phyloP scores from a whole-genome alignment of 2,113 vertebrate genomes.

The Camelus dromedarius region DNA sequence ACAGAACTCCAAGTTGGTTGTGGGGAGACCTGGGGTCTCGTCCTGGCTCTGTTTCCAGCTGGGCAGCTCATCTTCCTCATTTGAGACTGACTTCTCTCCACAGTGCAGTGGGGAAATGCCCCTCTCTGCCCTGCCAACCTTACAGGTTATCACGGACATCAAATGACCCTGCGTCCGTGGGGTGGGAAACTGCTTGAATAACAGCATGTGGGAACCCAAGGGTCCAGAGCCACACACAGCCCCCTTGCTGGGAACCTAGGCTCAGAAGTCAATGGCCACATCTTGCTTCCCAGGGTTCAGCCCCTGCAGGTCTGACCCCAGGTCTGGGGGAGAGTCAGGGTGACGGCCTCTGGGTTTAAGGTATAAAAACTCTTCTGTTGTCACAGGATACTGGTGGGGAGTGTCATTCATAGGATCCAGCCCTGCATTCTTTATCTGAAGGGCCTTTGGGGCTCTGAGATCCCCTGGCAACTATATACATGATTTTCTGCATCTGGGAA shows the following conservation, averaged over 20 bases:
- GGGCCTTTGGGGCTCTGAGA: background rate
- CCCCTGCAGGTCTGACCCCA: background rate
- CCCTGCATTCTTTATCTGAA: background rate
- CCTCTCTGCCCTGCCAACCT: background rate
- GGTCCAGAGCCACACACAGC: fast-evolving
- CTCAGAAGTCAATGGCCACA: background rate
- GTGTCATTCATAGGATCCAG: background rate
- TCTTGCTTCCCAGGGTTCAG: background rate
- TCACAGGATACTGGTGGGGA: background rate
- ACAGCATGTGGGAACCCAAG: background rate
- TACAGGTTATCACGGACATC: background rate
- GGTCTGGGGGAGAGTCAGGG: background rate
- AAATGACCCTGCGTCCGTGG: background rate
- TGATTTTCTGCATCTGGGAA: background rate
- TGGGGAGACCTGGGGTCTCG: background rate
- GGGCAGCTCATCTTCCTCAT: background rate
- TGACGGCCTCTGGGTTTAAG: background rate
- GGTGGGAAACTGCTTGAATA: background rate
- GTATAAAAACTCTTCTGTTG: background rate
- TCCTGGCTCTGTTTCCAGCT: background rate
- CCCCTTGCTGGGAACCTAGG: background rate
- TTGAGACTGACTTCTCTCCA: background rate
- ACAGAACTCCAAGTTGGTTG: background rate
- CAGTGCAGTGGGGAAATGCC: background rate
- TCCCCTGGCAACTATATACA: background rate